A percentile compares a stretch with the other conserved stretches of the same genome.
Evolutionary conservation across 1,140 invertebrate genomes (phyloP).

Genomic region (Cotesia glomerata): DNA sequence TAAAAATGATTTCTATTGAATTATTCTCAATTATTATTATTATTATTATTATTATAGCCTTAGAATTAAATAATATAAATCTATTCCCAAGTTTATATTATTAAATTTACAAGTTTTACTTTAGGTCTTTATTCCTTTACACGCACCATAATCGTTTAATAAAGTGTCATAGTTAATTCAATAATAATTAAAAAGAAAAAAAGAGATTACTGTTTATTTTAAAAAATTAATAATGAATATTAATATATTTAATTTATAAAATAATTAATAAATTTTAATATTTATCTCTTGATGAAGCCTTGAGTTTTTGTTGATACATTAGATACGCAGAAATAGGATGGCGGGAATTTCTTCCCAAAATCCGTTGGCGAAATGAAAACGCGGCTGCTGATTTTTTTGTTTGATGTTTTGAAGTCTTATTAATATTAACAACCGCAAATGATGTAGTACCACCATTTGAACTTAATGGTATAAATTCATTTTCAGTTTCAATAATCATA

Average conservation of each 20-base stretch:
- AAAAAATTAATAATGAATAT: not conserved
- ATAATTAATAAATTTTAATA: not conserved
- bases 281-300: slow-evolving; percentile 27
- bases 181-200: not conserved
- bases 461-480: slow-evolving; percentile 30
- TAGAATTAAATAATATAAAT: no score
- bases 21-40: no score
- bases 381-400: not conserved
- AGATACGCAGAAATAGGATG: slow-evolving; percentile 37
- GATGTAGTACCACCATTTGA: slow-evolving; percentile 39
- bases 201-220: not conserved
- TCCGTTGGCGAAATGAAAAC: slow-evolving; percentile 38
- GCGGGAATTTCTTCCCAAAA: slow-evolving; percentile 41
- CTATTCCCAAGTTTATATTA: no score
- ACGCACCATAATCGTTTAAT: no score
- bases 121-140: no score
- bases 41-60: no score
- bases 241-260: not conserved
- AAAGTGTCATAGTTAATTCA: no score
- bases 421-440: slow-evolving; percentile 40
- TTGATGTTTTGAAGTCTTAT: slow-evolving; percentile 32
- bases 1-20: no score
- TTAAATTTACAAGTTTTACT: no score
- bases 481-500: slow-evolving; percentile 25
- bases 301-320: slow-evolving; percentile 42